Evolutionary conservation across 1,140 invertebrate species (phyloP).

Genomic region (Littorina saxatilis): DNA sequence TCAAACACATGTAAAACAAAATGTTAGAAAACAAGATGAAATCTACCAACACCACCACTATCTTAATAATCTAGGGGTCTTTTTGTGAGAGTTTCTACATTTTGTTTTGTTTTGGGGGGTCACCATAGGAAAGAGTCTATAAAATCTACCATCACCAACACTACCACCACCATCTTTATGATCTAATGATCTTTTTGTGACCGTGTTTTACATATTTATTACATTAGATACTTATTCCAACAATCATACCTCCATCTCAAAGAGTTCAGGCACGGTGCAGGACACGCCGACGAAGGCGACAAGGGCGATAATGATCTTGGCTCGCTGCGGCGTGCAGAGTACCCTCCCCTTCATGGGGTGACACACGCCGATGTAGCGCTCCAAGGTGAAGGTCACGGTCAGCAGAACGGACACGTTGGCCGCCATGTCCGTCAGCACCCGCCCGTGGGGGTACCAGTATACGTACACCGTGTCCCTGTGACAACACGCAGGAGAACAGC

Average conservation of each 20-base stretch:
- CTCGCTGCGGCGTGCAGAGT: slow-evolving; percentile 80
- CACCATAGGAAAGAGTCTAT: too few relatives aligned
- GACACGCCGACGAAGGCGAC: slow-evolving; percentile 46
- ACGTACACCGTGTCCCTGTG: slow-evolving; percentile 74
- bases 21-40: too few relatives aligned
- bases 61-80: too few relatives aligned
- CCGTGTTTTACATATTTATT: too few relatives aligned
- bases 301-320: slow-evolving; percentile 46
- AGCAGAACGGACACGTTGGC: slow-evolving; percentile 84
- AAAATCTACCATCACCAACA: neutral
- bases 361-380: slow-evolving; percentile 86
- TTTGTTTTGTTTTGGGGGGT: too few relatives aligned
- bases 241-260: slow-evolving; percentile 55
- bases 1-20: too few relatives aligned
- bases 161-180: neutral
- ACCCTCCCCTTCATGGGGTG: slow-evolving; percentile 85
- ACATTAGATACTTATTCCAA: too few relatives aligned
- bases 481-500: too few relatives aligned
- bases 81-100: too few relatives aligned
- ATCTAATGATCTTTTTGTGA: too few relatives aligned
- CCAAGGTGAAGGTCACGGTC: slow-evolving; percentile 86
- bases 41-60: too few relatives aligned
- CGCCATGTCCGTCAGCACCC: slow-evolving; percentile 81
- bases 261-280: slow-evolving; percentile 58
- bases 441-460: slow-evolving; percentile 74